Evolutionary conservation across 2,113 vertebrate species (phyloP), one percentile per base, ranked within the genome.

Genomic region (Garra rufa): DNA sequence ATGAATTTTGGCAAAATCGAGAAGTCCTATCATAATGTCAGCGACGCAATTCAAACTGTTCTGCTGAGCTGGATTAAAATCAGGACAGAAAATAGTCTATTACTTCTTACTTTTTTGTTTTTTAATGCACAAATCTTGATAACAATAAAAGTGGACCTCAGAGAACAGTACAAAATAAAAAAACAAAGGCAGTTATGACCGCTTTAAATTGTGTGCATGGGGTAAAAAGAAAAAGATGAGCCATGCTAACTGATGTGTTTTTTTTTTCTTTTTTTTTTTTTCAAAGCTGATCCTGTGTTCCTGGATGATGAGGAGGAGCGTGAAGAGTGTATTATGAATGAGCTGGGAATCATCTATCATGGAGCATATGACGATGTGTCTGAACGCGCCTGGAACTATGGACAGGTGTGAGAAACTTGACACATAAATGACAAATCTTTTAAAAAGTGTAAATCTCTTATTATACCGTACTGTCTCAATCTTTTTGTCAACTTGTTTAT

Each of bases 271-370:
- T n/a, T n/a, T n/a, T n/a, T n/a, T 41, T 46, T 65, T 24, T 83
- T 84, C 82, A 26, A 92, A 99, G 98, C 91, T 34, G 98, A 99
- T 76, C 87, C 95, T 0, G 98, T 99, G 83, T 99, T 95, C 78
- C 90, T 99, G 92, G 94, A 96, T 0, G 92, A 97, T 0, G 96
- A 96, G 17, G 90, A 15, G 0, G 96, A 99, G 93, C 95, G 94
- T 59, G 89, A 97, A 89, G 98, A 99, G 86, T 99, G 97, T 15
- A 92, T 99, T 88, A 91, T 99, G 91, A 97, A 94, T 30, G 98
- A 99, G 88, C 87, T 95, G 24, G 98, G 98, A 1, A 84, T 97
- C 86, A 93, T 99, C 87, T 99, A 97, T 93, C 95, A 98, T 1
- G 98, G 98, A 15, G 86, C 94, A 0, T 87, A 85, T 0, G 93